Percentiles rank a stretch among this genome's conserved stretches.
These are phyloP conservation scores for Amphipyra berbera DNA, from an alignment of 2,888 invertebrate genomes.

Conservation along the genomic window DNA sequence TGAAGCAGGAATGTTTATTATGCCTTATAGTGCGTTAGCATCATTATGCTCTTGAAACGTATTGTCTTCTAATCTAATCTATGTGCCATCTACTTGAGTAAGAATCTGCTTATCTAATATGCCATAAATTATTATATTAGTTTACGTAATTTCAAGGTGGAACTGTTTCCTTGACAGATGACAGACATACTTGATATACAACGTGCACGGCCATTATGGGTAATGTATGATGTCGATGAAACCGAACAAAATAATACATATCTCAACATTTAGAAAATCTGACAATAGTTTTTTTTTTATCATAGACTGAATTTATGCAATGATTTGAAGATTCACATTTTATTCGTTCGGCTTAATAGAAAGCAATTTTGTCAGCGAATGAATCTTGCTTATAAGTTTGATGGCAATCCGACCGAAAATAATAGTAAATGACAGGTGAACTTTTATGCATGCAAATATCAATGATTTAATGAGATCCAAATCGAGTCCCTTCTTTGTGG, in stretches of 20 bases:
- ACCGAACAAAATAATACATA: neutral
- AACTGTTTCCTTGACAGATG: conserved; percentile 6
- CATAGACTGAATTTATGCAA: too few relatives aligned
- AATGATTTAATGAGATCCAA: conserved; percentile 60
- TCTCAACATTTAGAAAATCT: too few relatives aligned
- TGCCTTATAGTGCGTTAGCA: neutral
- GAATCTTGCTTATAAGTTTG: neutral
- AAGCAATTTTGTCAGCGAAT: too few relatives aligned
- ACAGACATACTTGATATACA: neutral
- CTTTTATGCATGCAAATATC: conserved; percentile 47
- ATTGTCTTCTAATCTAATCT: conserved; percentile 34
- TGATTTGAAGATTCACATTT: too few relatives aligned
- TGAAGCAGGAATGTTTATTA: neutral
- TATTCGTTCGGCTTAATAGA: too few relatives aligned
- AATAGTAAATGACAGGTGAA: conserved; percentile 33
- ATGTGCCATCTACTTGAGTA: conserved; percentile 21
- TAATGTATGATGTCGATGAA: conserved; percentile 4
- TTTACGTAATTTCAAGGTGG: conserved; percentile 37
- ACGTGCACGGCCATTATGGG: neutral
- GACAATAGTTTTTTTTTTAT: too few relatives aligned
- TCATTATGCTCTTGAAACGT: conserved; percentile 8
- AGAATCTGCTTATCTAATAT: conserved; percentile 36
- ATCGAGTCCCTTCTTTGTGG: conserved; percentile 63
- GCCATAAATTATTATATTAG: conserved; percentile 37
- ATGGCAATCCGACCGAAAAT: conserved; percentile 12